Conservation (phyloP, 2,113 vertebrate species). For the Neolamprologus sp. region DNA sequence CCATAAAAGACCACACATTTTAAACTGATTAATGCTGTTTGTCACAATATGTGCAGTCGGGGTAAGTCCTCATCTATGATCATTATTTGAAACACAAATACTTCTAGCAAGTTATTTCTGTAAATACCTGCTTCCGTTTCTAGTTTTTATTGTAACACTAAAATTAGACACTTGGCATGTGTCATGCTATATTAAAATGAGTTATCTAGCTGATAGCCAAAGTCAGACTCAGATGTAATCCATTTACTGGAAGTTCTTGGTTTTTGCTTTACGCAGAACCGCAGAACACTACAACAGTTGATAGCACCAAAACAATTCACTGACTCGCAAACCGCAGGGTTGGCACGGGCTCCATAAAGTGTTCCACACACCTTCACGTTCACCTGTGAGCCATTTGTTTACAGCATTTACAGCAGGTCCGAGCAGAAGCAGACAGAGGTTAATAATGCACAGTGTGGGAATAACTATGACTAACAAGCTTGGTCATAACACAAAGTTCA, state of each 20-base stretch:
- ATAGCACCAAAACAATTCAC: neutral
- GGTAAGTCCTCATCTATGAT: neutral
- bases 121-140: neutral
- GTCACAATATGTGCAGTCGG: neutral
- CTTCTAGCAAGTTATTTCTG: neutral
- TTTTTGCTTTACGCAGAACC: neutral
- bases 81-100: neutral
- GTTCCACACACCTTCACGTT: neutral
- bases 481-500: conserved; percentile 1
- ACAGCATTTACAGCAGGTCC: neutral
- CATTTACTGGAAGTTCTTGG: neutral
- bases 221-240: neutral
- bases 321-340: neutral
- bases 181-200: neutral
- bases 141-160: neutral
- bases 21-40: neutral
- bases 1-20: neutral
- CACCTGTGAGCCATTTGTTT: neutral
- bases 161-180: neutral
- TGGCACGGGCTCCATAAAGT: neutral
- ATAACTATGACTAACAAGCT: neutral
- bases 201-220: neutral
- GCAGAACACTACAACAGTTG: neutral
- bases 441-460: neutral
- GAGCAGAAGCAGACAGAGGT: neutral